These are phyloP conservation scores for Caiman crocodilus DNA, from an alignment of 2,797 vertebrate species.

Conservation along the genomic window DNA sequence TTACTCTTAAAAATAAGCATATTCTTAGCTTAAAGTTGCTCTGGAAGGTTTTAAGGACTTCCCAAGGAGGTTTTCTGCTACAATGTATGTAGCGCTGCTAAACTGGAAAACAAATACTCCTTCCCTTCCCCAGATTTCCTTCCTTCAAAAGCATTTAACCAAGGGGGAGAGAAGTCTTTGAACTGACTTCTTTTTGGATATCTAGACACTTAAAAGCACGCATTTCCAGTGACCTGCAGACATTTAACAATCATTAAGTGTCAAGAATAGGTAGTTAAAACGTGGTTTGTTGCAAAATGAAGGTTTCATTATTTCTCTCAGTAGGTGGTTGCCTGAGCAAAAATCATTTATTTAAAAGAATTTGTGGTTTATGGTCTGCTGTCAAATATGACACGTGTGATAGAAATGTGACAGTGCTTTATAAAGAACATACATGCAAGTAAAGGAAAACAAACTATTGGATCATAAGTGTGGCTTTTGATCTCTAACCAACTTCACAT, in stretches of 20 bases:
- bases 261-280: slow-evolving; percentile 61
- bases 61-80: slow-evolving; percentile 9
- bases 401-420: slow-evolving; percentile 44
- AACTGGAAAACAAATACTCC: slow-evolving; percentile 10
- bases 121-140: neutral
- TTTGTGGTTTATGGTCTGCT: slow-evolving; percentile 63
- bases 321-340: slow-evolving; percentile 62
- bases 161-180: neutral
- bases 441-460: slow-evolving; percentile 61
- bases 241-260: slow-evolving; percentile 46
- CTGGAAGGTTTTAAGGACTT: neutral
- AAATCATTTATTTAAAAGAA: slow-evolving; percentile 66
- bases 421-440: slow-evolving; percentile 51
- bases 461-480: neutral
- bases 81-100: neutral
- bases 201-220: slow-evolving; percentile 67
- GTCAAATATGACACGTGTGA: slow-evolving; percentile 53
- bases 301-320: slow-evolving; percentile 66
- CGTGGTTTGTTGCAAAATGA: slow-evolving; percentile 64
- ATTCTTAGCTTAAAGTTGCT: neutral
- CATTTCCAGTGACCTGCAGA: slow-evolving; percentile 54
- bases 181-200: slow-evolving; percentile 48
- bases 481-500: neutral
- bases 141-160: slow-evolving; percentile 53
- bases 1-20: neutral